Evolutionary conservation across 2,888 invertebrate genomes (phyloP), one percentile per base, ranked within the genome.

Genomic region (Clostera curtula): DNA sequence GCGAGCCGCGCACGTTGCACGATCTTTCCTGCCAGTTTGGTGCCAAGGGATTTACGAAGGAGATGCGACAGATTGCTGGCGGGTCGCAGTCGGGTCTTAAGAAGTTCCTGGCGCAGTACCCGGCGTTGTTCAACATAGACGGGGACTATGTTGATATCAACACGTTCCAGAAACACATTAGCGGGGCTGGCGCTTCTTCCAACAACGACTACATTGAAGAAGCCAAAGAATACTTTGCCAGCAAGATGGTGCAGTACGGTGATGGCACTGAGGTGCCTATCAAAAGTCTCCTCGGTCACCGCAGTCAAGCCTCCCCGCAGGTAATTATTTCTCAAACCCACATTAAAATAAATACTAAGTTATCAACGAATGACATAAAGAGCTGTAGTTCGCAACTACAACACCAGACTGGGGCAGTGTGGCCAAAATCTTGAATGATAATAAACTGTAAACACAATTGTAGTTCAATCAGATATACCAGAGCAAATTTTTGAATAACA

Each of bases 11-110:
- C 71, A 96, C 97, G 47, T 88, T 98, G 60, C 97, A 97, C 82
- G 98, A 99, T 85, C 88, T 99, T 54, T 97, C 97, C 70, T 98
- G 98, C 79, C 97, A 98, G 83, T 99, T 99, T 83, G 98, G 98
- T 60, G 97, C 98, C 51, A 97, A 97, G 77, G 98, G 96, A 50
- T 99, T 99, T 82, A 97, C 98, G 12, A 95, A 97, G 85, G 98
- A 98, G 86, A 98, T 98, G 98, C 87, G 96, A 54, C 96, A 96
- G 77, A 94, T 95, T 51, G 94, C 93, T 56, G 94, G 98, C 47
- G 97, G 97, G 53, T 97, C 96, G 50, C 97, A 98, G 80, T 95
- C 95, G 55, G 96, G 98, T 31, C 87, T 99, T 35, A 96, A 96
- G 77, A 98, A 98, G 80, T 99, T 99, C 84, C 88, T 99, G 61